Evolutionary conservation across 2,888 invertebrate species (phyloP), one percentile per base, ranked within the genome.

Genomic region (Muschampia plurimacula): DNA sequence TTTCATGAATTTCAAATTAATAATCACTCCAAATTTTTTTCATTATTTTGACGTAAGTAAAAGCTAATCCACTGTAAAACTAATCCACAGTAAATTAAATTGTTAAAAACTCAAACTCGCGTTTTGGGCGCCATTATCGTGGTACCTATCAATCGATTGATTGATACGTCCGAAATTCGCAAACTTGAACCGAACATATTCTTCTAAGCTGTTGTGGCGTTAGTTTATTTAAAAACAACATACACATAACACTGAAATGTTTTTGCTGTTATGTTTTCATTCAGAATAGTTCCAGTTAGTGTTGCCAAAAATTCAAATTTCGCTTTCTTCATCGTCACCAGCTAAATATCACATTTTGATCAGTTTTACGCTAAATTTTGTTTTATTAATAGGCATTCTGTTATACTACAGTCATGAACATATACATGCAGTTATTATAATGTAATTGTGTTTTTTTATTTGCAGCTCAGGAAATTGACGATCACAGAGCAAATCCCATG

Each of bases 401-500:
- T 13, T 36, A 22, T 44, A 22, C 6, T 39, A 12, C 32, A 22
- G 46, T 32, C 28, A 72, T 72, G 72, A 67, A 72, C 62, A 67
- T 36, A 12, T 55, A 70, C 70, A 70, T 70, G 64, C 65, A 70
- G 44, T 55, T 64, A 32, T 57, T 72, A 55, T 55, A 41, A 63
- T 72, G 57, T 67, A 67, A 67, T 59, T 73, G 73, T 73, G 73
- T 81, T 80, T 82, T 86, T 88, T 86, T 88, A 82, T 86, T 92
- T 92, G 77, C 91, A 92, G 92, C 84, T 83, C 77, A 79, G 76
- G 79, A 82, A 82, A 80, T 74, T 82, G 81, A 80, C 74, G 74
- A 74, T 69, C 79, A 77, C 82, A 85, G 91, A 91, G 91, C 92
- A 91, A 90, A 90, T 85, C 85, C 89, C 91, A 92, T 92, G 89